These are phyloP conservation scores for Bombylius discolor DNA, from an alignment of 2,888 invertebrate species.

Conservation along the genomic window DNA sequence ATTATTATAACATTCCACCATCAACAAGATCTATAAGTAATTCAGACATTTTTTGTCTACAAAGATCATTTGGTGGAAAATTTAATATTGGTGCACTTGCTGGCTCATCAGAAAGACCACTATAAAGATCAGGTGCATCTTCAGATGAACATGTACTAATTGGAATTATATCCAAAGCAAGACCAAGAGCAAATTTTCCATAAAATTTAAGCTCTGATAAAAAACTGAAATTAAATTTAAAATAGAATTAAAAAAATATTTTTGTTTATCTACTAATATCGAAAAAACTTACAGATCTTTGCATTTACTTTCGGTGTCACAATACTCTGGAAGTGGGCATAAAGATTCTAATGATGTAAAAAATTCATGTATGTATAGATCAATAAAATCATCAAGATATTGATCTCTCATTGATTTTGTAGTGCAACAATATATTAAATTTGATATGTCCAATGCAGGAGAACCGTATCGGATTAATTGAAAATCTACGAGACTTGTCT, in stretches of 20 bases:
- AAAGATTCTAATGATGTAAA: slow-evolving; percentile 43
- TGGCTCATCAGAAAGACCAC: slow-evolving; percentile 26
- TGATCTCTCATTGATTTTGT: slow-evolving; percentile 46
- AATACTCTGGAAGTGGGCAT: slow-evolving; percentile 34
- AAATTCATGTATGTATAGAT: slow-evolving; percentile 47
- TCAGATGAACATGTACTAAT: slow-evolving; percentile 56
- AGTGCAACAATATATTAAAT: slow-evolving; percentile 53
- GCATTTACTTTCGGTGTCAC: slow-evolving; percentile 39
- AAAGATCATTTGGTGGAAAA: slow-evolving; percentile 44
- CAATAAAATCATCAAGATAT: slow-evolving; percentile 44
- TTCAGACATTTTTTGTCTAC: slow-evolving; percentile 55
- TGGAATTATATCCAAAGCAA: slow-evolving; percentile 58
- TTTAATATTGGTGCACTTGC: slow-evolving; percentile 29
- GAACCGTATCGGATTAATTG: slow-evolving; percentile 58
- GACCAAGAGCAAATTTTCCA: slow-evolving; percentile 52
- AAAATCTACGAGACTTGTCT: slow-evolving; percentile 59
- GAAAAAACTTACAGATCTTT: slow-evolving; percentile 41
- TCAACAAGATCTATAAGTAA: slow-evolving; percentile 54
- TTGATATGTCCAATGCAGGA: slow-evolving; percentile 52
- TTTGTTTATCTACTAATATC: not conserved
- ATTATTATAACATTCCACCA: not conserved
- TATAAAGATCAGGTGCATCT: slow-evolving; percentile 57
- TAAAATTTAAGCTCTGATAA: slow-evolving; percentile 49
- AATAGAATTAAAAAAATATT: not conserved
- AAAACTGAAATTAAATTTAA: slow-evolving; percentile 36